These are phyloP conservation scores for Caenorhabditis sp. DNA, from an alignment of 2,888 invertebrate species.

Conservation along the genomic window DNA sequence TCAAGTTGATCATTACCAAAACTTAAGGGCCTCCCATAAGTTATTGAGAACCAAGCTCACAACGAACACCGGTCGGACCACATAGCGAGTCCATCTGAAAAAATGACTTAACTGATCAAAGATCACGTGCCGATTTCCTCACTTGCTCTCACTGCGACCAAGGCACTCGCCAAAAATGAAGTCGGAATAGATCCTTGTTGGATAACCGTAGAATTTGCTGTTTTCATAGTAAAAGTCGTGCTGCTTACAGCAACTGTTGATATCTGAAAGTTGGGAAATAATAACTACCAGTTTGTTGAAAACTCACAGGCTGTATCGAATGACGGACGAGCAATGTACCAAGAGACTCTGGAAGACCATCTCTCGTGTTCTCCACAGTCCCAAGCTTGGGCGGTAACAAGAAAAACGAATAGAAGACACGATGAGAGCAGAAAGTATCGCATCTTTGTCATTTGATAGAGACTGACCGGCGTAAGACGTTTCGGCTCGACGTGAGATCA, in stretches of 20 bases:
- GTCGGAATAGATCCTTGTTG: neutral
- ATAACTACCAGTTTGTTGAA: neutral
- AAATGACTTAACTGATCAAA: neutral
- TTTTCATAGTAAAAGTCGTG: neutral
- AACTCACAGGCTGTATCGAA: conserved; percentile 12
- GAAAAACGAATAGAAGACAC: neutral
- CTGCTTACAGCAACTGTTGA: neutral
- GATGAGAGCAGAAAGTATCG: neutral
- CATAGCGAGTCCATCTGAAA: conserved; percentile 7
- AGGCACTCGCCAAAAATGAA: conserved; percentile 1
- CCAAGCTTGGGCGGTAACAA: neutral
- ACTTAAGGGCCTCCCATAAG: no score
- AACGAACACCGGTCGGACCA: neutral
- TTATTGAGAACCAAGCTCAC: neutral
- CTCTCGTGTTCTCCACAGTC: neutral
- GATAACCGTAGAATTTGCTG: neutral
- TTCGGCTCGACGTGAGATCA: no score
- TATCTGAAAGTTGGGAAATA: neutral
- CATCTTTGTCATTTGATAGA: no score
- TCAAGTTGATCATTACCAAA: no score
- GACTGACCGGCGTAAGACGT: no score
- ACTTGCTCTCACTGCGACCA: neutral
- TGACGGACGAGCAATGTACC: neutral
- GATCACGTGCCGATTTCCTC: neutral
- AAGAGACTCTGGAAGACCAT: neutral